These are phyloP conservation scores for Gasterosteus nipponicus DNA, from an alignment of 2,113 vertebrate species.

Conservation along the genomic window DNA sequence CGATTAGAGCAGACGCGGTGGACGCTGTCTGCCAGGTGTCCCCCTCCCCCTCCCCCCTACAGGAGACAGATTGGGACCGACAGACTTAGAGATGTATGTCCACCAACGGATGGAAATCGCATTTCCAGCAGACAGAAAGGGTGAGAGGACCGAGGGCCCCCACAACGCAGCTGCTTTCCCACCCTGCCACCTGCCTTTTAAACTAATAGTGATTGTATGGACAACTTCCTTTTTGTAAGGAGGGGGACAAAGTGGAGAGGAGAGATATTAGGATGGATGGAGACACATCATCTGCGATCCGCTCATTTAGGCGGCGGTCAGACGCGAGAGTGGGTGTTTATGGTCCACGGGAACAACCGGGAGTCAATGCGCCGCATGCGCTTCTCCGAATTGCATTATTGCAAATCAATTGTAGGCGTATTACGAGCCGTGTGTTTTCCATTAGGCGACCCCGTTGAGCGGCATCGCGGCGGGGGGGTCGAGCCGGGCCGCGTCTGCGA, in stretches of 20 bases:
- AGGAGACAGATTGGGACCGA: conserved; percentile 71
- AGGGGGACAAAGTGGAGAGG: conserved; percentile 67
- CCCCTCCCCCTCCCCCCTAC: conserved; percentile 4
- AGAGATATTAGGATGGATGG: conserved; percentile 80
- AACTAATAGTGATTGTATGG: conserved; percentile 83
- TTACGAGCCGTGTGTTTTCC: conserved; percentile 65
- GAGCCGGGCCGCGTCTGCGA: conserved; percentile 13
- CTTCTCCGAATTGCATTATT: conserved; percentile 72
- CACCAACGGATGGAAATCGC: conserved; percentile 77
- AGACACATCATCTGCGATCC: conserved; percentile 69
- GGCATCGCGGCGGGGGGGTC: conserved; percentile 54
- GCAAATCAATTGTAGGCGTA: conserved; percentile 69
- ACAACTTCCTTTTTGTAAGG: conserved; percentile 77
- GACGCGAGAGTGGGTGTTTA: conserved; percentile 69
- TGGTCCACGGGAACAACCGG: conserved; percentile 49
- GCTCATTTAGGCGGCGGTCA: conserved; percentile 65
- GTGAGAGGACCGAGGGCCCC: conserved; percentile 68
- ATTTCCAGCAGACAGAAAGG: conserved; percentile 80
- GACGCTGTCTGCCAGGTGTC: conserved; percentile 78
- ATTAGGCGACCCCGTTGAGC: conserved; percentile 56
- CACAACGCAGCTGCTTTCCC: conserved; percentile 80
- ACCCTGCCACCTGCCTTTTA: conserved; percentile 83
- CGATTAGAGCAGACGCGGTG: conserved; percentile 48
- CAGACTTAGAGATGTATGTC: conserved; percentile 58
- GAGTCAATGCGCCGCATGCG: conserved; percentile 43